Base-by-base conservation (phyloP, 2,888 invertebrate species). In the Drosophila lutescens region DNA sequence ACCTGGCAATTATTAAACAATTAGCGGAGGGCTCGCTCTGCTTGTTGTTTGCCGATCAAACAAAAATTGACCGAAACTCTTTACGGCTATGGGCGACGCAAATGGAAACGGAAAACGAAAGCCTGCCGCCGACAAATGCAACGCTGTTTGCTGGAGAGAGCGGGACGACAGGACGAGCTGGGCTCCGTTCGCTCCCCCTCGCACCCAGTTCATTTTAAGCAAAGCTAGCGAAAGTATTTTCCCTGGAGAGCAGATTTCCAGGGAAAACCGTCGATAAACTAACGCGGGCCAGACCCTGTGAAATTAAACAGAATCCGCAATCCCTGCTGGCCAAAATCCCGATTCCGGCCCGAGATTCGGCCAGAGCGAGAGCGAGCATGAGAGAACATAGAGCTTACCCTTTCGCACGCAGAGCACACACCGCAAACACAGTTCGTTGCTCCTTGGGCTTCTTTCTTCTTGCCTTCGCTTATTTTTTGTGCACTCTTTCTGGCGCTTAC, bases 351-450 rank as follows among this genome's bases (percentile, higher is more conserved):
- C 15, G 10, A 34, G 26, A 46, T n/a, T 46, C n/a, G n/a, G n/a
- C 9, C 23, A 63, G 62, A n/a, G 47, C n/a, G 32, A 32, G n/a
- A 41, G 38, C 23, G 41, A 63, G 30, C 15, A 32, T 13, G n/a
- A 26, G 32, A 66, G 30, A 61, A 20, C 17, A 85, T 82, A 82
- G 81, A 79, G 77, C 82, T 83, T 83, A 87, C 88, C 88, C 86
- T 77, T 87, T 87, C 66, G 65, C 88, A 87, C 82, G 67, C 77
- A 79, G 75, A 60, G 84, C 83, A 63, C 68, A 80, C 86, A 73
- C 80, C 76, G 69, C 78, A 80, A 80, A 80, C 80, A 86, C 86
- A 83, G 88, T 87, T 87, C 88, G 88, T 83, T 87, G 83, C 83
- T 83, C 88, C 88, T 87, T 82, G 78, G 86, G 86, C 78, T 86